These are phyloP conservation scores for Urophycis tenuis DNA, from an alignment of 2,797 vertebrate species.

Conservation along the genomic window DNA sequence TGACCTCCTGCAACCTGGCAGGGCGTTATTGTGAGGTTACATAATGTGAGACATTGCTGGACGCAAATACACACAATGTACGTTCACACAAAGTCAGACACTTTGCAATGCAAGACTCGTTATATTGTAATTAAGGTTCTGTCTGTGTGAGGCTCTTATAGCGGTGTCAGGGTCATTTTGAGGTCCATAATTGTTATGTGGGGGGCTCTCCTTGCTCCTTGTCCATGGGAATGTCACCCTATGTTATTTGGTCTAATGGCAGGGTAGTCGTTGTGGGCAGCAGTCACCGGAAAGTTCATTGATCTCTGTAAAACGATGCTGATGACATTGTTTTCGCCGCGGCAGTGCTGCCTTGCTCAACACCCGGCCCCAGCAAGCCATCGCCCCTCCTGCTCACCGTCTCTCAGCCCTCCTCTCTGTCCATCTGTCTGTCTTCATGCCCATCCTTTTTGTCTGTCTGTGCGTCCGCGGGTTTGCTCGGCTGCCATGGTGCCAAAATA, in stretches of 20 bases:
- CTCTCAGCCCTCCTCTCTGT: neutral
- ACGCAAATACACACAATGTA: neutral
- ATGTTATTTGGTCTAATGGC: slow-evolving; percentile 35
- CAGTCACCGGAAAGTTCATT: slow-evolving; percentile 46
- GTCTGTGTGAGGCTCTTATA: neutral
- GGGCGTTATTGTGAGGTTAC: neutral
- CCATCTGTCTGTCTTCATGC: neutral
- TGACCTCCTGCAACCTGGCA: too few relatives aligned
- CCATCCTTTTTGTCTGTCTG: neutral
- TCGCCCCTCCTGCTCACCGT: slow-evolving; percentile 14
- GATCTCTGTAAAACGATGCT: slow-evolving; percentile 62
- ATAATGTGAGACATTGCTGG: neutral
- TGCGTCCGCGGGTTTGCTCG: neutral
- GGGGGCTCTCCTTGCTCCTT: slow-evolving; percentile 3
- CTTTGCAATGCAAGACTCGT: neutral
- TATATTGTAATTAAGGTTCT: neutral
- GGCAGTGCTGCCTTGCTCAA: slow-evolving; percentile 27
- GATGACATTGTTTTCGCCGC: slow-evolving; percentile 54
- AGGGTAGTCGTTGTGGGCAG: slow-evolving; percentile 32
- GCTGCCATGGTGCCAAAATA: neutral
- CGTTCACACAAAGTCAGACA: neutral
- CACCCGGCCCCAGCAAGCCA: slow-evolving; percentile 18
- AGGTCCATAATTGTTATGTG: neutral
- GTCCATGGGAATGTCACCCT: slow-evolving; percentile 35
- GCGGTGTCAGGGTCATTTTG: neutral